Evolutionary conservation across 2,113 vertebrate species (phyloP), one percentile per base, ranked within the genome.

Genomic region (Athene noctua): DNA sequence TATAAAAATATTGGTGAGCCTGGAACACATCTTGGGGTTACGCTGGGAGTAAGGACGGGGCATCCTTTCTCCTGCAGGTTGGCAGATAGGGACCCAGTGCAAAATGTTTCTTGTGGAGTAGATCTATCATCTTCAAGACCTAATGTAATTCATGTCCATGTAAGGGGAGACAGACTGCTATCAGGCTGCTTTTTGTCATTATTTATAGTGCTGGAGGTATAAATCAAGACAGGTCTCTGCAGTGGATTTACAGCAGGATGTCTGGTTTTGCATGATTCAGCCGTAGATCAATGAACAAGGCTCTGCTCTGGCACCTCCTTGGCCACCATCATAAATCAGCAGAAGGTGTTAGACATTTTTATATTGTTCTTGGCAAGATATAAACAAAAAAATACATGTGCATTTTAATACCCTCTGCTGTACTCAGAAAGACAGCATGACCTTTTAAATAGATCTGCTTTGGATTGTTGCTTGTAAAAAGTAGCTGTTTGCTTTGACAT

Each of bases 181-280:
- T 94, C 81, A 92, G 74, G 21, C 89, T 82, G 84, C 74, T 66
- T 91, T 88, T 72, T 94, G 80, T 75, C 92, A 73, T 94, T 94
- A 95, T 92, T 96, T 90, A 94, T 93, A 65, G 89, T 57, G 61
- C 80, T 81, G 40, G 54, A 87, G 62, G 52, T 82, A 54, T 96
- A 97, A 95, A 96, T 94, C 91, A 95, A 66, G 87, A 15, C 71
- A 87, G 65, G 73, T 80, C 70, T 91, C 91, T 83, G 91, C 46
- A 38, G 75, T 77, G 82, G 88, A 96, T 96, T 97, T 96, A 96
- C 93, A 96, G 92, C 91, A 91, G 74, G 78, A 84, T 73, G 67
- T 93, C 95, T 91, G 32, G 5, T 91, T 96, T 91, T 80, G 59
- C 89, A 77, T 62, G 95, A 95, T 94, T 97, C 92, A 70, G 71